Base-by-base conservation (phyloP, 2,797 vertebrate species). In the Eleutherodactylus coqui region DNA sequence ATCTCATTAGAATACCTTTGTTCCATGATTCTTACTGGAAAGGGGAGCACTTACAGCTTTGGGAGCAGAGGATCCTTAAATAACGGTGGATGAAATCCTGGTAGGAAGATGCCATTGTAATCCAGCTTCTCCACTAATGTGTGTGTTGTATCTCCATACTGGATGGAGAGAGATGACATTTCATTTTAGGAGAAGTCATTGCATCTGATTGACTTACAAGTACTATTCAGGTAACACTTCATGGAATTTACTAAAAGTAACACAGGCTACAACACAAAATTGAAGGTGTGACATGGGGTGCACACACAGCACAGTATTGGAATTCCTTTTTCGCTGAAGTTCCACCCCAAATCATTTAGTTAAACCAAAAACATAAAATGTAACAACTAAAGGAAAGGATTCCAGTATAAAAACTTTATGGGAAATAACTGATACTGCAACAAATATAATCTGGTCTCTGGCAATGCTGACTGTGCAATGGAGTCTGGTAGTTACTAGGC, bases 131-230 rank as follows among this genome's bases (percentile, higher is more conserved):
- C 98, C 91, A 99, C 95, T 87, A 99, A 91, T 0, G 98, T 99
- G 90, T 99, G 98, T 0, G 97, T 99, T 38, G 98, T 99, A 90
- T 99, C 98, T 7, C 98, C 98, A 0, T 97, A 99, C 98, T 99
- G 88, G 0, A 41, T 11, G 32, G 32, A 82, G 4, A 80, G 4
- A 29, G 7, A 21, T 17, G 19, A 79, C 10, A 43, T 24, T 1
- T 13, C 5, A 78, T 9, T 21, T 21, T 76, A 17, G 27, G 19
- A 51, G 1, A 75, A 3, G 19, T 27, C 11, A 43, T 29, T 32
- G 24, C 16, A 47, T 75, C 14, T 75, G 7, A 38, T 38, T 7
- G 64, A 69, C 41, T 41, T 38, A 6, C 11, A 17, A 17, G 32
- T 32, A 60, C n/a, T 17, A 36, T 17, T 19, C 62, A 34, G 34